phyloP scores from a whole-genome alignment of 2,888 invertebrate genomes.

The Penaeus monodon region DNA sequence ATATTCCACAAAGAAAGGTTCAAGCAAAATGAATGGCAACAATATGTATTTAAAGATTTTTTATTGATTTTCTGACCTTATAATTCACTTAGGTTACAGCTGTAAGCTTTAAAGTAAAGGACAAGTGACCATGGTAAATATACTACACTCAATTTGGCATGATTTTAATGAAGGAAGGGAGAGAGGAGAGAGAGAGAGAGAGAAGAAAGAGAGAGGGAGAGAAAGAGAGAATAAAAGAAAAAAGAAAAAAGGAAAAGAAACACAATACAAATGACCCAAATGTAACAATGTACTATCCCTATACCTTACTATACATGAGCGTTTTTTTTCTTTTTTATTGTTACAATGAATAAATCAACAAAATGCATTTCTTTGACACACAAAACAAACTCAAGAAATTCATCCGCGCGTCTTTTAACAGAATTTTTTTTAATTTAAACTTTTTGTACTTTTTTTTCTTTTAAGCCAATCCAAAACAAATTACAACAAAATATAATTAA shows the following conservation, averaged over 20 bases:
- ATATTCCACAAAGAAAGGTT: neutral
- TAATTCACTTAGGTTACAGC: slow-evolving; percentile 57
- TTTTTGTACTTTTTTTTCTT: slow-evolving; percentile 57
- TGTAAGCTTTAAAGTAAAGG: slow-evolving; percentile 47
- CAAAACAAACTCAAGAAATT: slow-evolving; percentile 24
- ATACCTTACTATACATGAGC: slow-evolving; percentile 60
- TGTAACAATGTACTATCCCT: slow-evolving; percentile 44
- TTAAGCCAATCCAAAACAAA: slow-evolving; percentile 52
- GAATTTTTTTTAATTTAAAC: slow-evolving; percentile 18
- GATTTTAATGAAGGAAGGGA: slow-evolving; percentile 49
- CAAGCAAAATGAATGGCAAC: slow-evolving; percentile 9
- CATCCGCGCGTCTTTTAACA: slow-evolving; percentile 17
- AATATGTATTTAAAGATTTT: slow-evolving; percentile 38
- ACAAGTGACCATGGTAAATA: slow-evolving; percentile 57
- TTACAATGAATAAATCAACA: slow-evolving; percentile 37
- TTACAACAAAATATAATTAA: slow-evolving; percentile 25
- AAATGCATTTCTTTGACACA: slow-evolving; percentile 30
- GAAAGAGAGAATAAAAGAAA: no score
- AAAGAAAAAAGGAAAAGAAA: no score
- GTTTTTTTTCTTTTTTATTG: slow-evolving; percentile 12
- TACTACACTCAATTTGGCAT: slow-evolving; percentile 55
- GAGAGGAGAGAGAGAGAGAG: neutral
- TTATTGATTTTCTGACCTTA: slow-evolving; percentile 41
- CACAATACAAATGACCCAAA: slow-evolving; percentile 33
- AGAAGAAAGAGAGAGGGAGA: neutral